Base-by-base conservation (phyloP, 2,888 invertebrate species). In the Sinohyriopsis cumingii region DNA sequence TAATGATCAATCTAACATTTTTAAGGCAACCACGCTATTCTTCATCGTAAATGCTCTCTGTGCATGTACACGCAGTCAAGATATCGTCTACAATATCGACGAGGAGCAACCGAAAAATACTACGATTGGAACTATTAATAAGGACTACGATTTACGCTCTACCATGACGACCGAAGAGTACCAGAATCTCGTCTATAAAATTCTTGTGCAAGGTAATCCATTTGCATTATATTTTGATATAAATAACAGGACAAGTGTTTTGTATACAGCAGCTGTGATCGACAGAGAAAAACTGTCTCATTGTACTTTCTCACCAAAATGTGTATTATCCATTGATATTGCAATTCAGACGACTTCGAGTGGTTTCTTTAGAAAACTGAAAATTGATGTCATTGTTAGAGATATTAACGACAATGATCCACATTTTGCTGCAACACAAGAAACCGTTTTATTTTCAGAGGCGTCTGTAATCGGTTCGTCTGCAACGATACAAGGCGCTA, bases 351-450 rank as follows among this genome's bases (percentile, higher is more conserved):
- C 83, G 3, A 74, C 76, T 1, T 71, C 71, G 1, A 81, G 80
- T 18, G 72, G 81, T 12, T 84, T 85, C 68, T 83, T 83, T 68
- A 80, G 78, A 59, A 81, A 83, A 59, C 77, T 82, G 9, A 79
- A 76, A 20, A 79, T 86, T 3, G 75, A 80, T 59, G 77, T 86
- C 9, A 60, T 76, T n/a, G 66, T 85, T 20, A 63, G 74, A 18
- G 86, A 86, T 67, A 72, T 83, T 33, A 86, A 86, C 68, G 86
- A 86, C 71, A 83, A 84, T 65, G 69, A 73, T 6, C 86, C 86
- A 0, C 68, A 67, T 9, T 86, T 86, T 68, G 75, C 81, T 4
- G 70, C 75, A 33, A 74, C 69, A 24, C 70, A 71, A 20, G 82
- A 80, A 6, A 72, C 55, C 9, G 67, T 80, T 19, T 72, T 78